phyloP scores from a whole-genome alignment of 2,797 vertebrate species.

The Lacerta bilineata region DNA sequence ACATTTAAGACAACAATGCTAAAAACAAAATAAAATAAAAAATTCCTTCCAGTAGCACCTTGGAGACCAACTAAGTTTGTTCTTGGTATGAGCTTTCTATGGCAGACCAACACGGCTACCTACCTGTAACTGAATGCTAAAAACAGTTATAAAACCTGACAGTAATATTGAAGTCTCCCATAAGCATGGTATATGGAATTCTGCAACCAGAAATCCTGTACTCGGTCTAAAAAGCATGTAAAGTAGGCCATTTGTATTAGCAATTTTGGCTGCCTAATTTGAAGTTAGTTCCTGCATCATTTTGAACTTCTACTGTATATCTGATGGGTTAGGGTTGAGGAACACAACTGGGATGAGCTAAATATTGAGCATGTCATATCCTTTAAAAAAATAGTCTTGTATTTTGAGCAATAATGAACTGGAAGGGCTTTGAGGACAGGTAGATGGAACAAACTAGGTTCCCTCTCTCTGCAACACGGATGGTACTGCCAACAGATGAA shows the following conservation, averaged over 20 bases:
- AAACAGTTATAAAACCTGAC: neutral
- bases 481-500: too few relatives aligned
- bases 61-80: too few relatives aligned
- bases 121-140: neutral
- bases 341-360: neutral
- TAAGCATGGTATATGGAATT: neutral
- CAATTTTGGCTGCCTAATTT: neutral
- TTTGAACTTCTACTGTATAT: neutral
- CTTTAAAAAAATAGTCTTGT: too few relatives aligned
- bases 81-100: too few relatives aligned
- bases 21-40: neutral
- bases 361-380: neutral
- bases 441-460: too few relatives aligned
- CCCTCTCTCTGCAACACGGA: too few relatives aligned
- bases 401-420: too few relatives aligned
- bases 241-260: neutral
- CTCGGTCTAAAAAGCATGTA: neutral
- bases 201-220: neutral
- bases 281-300: neutral
- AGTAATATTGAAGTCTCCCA: neutral
- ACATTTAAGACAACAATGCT: neutral
- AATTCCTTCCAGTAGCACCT: too few relatives aligned
- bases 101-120: too few relatives aligned
- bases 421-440: too few relatives aligned
- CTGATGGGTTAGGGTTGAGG: neutral